Percentiles rank a stretch among this genome's conserved stretches.
These are phyloP conservation scores for Neoascia interrupta DNA, from an alignment of 2,888 invertebrate genomes.

Conservation along the genomic window DNA sequence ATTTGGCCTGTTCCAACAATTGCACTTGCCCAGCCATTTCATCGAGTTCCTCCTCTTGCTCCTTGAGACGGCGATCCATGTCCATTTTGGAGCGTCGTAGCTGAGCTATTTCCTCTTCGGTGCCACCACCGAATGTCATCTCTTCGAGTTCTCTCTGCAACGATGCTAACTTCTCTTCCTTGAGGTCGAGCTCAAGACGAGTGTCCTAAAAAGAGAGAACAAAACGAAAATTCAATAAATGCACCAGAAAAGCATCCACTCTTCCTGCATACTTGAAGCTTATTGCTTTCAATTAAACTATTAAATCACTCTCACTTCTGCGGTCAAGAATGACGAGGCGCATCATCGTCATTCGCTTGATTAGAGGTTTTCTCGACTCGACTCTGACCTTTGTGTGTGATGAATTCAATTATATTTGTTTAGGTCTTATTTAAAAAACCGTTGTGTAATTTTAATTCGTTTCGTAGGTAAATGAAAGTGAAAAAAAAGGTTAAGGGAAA, in stretches of 20 bases:
- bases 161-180: slow-evolving; percentile 90
- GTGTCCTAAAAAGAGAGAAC: slow-evolving; percentile 84
- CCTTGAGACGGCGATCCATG: slow-evolving; percentile 90
- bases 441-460: slow-evolving; percentile 3
- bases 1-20: slow-evolving; percentile 94
- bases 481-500: slow-evolving; percentile 24
- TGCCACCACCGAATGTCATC: slow-evolving; percentile 87
- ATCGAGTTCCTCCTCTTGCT: slow-evolving; percentile 97
- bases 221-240: neutral
- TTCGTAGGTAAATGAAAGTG: slow-evolving; percentile 8
- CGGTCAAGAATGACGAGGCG: neutral
- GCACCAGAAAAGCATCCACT: neutral
- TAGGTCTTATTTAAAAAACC: neutral
- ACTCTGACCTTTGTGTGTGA: slow-evolving; percentile 30
- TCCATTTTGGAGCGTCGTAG: slow-evolving; percentile 92
- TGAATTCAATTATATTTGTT: slow-evolving; percentile 21
- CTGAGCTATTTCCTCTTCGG: slow-evolving; percentile 91
- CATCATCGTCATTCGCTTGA: slow-evolving; percentile 19
- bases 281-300: slow-evolving; percentile 50
- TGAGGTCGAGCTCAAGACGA: slow-evolving; percentile 92
- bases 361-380: slow-evolving; percentile 13
- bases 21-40: slow-evolving; percentile 95
- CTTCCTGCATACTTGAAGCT: neutral
- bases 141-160: slow-evolving; percentile 93
- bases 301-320: slow-evolving; percentile 32